phyloP scores from a whole-genome alignment of 2,113 vertebrate genomes.

The Symphodus melops region DNA sequence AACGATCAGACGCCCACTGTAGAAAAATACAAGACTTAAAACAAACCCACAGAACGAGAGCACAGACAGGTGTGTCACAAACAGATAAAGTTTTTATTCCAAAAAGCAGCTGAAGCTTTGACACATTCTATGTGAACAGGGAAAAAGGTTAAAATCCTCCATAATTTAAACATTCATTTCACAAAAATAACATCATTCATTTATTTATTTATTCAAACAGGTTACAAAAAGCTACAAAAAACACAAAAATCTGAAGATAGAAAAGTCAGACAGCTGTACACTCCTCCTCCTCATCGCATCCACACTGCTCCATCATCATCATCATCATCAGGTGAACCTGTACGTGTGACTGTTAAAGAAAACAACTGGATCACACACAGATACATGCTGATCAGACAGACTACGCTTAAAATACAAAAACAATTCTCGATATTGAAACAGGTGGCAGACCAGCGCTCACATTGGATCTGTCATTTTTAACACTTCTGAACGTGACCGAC shows the following conservation, averaged over 20 bases:
- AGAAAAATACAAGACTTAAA: too few relatives aligned
- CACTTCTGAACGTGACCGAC: too few relatives aligned
- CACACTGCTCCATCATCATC: slow-evolving; percentile 76
- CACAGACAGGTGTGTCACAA: slow-evolving; percentile 11
- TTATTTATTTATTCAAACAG: slow-evolving; percentile 69
- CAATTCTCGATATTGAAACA: too few relatives aligned
- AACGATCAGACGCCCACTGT: too few relatives aligned
- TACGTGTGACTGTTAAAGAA: slow-evolving; percentile 90
- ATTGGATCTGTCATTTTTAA: too few relatives aligned
- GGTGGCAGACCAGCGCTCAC: too few relatives aligned
- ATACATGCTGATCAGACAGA: too few relatives aligned
- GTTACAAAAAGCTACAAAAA: slow-evolving; percentile 80
- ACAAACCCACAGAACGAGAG: background rate
- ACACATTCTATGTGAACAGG: slow-evolving; percentile 63
- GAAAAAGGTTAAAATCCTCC: slow-evolving; percentile 60
- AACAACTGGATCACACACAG: too few relatives aligned
- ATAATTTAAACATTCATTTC: slow-evolving; percentile 81
- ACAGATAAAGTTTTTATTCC: slow-evolving; percentile 75
- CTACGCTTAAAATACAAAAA: too few relatives aligned
- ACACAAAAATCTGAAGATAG: slow-evolving; percentile 69
- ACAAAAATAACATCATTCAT: slow-evolving; percentile 82
- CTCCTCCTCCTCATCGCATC: background rate
- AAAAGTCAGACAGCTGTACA: slow-evolving; percentile 55
- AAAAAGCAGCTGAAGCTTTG: slow-evolving; percentile 73
- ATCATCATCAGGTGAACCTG: slow-evolving; percentile 95